phyloP scores from a whole-genome alignment of 1,140 invertebrate species.

The Philopotamus ludificatus region DNA sequence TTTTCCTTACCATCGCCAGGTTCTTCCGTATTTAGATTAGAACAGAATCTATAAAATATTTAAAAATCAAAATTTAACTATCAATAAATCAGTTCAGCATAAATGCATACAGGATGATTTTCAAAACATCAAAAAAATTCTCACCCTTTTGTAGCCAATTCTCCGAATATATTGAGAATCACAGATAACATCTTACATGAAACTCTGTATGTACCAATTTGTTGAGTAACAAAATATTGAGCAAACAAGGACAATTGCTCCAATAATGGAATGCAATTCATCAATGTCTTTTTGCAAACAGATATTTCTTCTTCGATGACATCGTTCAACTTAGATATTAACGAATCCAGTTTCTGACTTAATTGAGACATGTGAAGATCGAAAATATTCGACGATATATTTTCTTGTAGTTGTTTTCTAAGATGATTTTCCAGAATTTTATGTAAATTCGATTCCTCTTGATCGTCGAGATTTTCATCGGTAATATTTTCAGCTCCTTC shows the following conservation, averaged over 20 bases:
- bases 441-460: conserved; percentile 48
- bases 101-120: background rate
- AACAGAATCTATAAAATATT: conserved; percentile 79
- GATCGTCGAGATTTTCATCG: conserved; percentile 47
- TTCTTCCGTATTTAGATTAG: conserved; percentile 79
- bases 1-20: conserved; percentile 62
- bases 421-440: conserved; percentile 63
- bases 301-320: conserved; percentile 6
- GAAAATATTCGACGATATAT: conserved; percentile 59
- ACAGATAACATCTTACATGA: conserved; percentile 82
- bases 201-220: conserved; percentile 71
- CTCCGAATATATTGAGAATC: conserved; percentile 80
- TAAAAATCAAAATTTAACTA: conserved; percentile 16
- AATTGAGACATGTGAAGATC: conserved; percentile 56
- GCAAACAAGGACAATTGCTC: conserved; percentile 73
- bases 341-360: conserved; percentile 46
- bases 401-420: conserved; percentile 61
- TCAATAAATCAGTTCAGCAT: conserved; percentile 2
- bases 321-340: conserved; percentile 39
- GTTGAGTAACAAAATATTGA: conserved; percentile 76
- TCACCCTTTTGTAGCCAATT: conserved; percentile 74
- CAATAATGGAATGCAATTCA: conserved; percentile 66
- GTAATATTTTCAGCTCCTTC: conserved; percentile 50
- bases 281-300: conserved; percentile 43
- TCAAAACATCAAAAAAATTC: conserved; percentile 37